Conservation (phyloP, 2,113 vertebrate genomes). For the Noturus placidus region DNA sequence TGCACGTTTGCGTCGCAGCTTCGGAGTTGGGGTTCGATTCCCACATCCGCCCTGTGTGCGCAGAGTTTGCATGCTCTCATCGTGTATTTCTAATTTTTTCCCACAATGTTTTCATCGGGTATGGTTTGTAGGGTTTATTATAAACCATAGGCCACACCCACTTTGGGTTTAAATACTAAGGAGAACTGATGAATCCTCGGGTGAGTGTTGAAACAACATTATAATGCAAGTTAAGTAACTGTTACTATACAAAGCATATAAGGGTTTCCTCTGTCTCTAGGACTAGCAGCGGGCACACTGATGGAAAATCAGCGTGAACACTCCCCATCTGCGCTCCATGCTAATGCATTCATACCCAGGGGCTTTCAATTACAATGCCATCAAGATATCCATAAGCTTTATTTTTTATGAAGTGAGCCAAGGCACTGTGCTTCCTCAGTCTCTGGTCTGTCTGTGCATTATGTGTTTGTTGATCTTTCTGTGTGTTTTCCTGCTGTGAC, state of each 20-base stretch:
- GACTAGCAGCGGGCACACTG: slow-evolving; percentile 22
- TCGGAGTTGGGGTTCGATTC: no score
- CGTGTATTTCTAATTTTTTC: neutral
- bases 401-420: slow-evolving; percentile 28
- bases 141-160: neutral
- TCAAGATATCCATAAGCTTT: slow-evolving; percentile 58
- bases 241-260: neutral
- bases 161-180: neutral
- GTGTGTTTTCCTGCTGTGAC: neutral
- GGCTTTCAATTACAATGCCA: slow-evolving; percentile 54
- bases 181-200: slow-evolving; percentile 1
- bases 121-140: neutral
- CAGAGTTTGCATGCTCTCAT: no score
- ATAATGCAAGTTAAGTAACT: neutral
- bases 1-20: no score
- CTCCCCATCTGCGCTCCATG: slow-evolving; percentile 39
- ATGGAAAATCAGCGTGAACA: slow-evolving; percentile 32
- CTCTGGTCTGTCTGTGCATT: neutral
- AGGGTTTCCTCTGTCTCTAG: slow-evolving; percentile 21
- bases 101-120: neutral
- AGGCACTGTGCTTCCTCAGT: neutral
- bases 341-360: slow-evolving; percentile 54
- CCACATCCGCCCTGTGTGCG: no score
- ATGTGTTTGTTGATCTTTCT: neutral
- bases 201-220: neutral